Conservation (phyloP, 23 tunicate species). For the Ascidia mentula region DNA sequence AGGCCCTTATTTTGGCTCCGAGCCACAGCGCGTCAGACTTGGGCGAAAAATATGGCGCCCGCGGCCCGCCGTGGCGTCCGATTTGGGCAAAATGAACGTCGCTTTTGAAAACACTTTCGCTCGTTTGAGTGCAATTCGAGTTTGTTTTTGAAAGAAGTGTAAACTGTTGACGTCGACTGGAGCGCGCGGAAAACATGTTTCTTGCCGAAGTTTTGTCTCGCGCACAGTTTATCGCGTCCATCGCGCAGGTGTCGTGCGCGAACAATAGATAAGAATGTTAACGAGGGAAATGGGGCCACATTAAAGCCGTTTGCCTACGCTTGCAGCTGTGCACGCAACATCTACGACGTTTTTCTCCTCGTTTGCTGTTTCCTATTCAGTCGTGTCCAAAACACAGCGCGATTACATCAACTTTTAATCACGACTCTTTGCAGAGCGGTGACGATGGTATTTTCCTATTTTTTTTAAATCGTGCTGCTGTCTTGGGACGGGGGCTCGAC, state of each 20-base stretch:
- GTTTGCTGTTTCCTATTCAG: not conserved
- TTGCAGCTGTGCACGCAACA: not conserved
- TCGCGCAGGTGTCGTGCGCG: not conserved
- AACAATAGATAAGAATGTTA: slow-evolving; percentile 6
- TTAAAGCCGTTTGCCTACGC: slow-evolving; percentile 6
- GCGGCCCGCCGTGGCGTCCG: no score
- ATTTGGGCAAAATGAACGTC: not conserved
- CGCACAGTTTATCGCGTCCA: not conserved
- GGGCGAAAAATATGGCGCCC: not conserved
- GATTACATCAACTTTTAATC: no score
- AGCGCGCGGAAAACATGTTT: not conserved
- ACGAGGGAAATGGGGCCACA: slow-evolving; percentile 2
- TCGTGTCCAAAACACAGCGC: no score
- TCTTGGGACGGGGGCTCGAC: not conserved
- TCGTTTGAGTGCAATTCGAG: not conserved
- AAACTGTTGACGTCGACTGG: not conserved
- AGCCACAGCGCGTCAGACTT: not conserved
- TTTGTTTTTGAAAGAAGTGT: not conserved
- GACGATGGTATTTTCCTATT: no score
- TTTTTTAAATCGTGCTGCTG: no score
- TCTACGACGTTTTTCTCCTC: not conserved
- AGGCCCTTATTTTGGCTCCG: not conserved
- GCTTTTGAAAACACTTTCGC: not conserved
- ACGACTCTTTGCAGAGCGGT: no score
- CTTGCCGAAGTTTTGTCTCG: not conserved